Base-by-base conservation (phyloP, 2,888 invertebrate species). In the Teleiodes luculella region DNA sequence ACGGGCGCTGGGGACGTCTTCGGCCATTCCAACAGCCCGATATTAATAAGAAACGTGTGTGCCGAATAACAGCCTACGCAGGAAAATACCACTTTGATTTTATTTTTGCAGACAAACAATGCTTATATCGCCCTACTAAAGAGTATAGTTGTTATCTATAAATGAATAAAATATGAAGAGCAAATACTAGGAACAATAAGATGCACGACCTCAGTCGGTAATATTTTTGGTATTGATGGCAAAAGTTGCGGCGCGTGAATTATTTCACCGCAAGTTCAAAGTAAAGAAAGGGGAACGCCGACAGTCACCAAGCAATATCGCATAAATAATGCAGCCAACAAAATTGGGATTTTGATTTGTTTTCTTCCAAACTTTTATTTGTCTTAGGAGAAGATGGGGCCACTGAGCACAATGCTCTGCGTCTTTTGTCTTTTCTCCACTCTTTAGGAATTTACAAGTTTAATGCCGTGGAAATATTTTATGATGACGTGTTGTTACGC, bases 301-400 rank as follows among this genome's bases (percentile, higher is more conserved):
- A 74, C 80, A 80, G 78, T 77, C 80, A 74, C 78, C 77, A 75
- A 78, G 84, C 83, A 83, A 84, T 85, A 86, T 82, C 84, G 76
- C 83, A 89, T 89, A 89, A 88, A 89, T 89, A 88, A 89, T 87
- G 85, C 87, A 88, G 72, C 78, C 76, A 75, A 65, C 75, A 76
- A 83, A 86, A 89, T 89, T 86, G 88, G 79, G 80, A 83, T 87
- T 87, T 85, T 87, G 88, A 88, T 89, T 89, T 89, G 85, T 89
- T 88, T 87, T 81, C 85, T 82, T 80, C 63, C 66, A 83, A 89
- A 89, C 77, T 88, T 89, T 86, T 84, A 83, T 86, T 84, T 85
- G 80, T 81, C 76, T 83, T 80, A 70, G 64, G 64, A 67, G 66
- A 65, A 70, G 79, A 75, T 73, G n/a, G n/a, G n/a, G 64, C 64